A percentile compares a stretch with the other conserved stretches of the same genome.
phyloP scores from a whole-genome alignment of 2,113 vertebrate species.

The Bagarius yarrelli region DNA sequence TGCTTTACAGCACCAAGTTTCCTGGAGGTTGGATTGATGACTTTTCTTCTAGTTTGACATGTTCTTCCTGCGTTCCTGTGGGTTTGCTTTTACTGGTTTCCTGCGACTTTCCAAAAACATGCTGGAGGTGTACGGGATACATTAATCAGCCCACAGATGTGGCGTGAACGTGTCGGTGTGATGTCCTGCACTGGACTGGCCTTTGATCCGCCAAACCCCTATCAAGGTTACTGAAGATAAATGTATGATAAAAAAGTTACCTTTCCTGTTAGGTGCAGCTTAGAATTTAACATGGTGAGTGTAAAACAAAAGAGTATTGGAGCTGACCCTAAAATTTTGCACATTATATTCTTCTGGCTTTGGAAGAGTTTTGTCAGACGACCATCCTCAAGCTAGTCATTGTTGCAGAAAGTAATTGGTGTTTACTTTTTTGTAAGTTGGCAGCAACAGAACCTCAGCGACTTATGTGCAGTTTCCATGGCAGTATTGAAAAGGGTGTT shows the following conservation, averaged over 20 bases:
- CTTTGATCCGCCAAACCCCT: background rate
- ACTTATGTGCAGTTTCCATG: constrained; percentile 20
- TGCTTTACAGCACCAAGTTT: background rate
- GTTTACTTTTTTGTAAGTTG: constrained; percentile 16
- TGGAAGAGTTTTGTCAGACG: background rate
- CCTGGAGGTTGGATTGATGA: too few relatives aligned
- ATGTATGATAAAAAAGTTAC: background rate
- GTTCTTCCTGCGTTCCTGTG: background rate
- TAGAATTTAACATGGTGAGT: background rate
- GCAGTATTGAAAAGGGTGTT: background rate
- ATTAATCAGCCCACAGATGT: background rate
- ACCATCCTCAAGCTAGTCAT: background rate
- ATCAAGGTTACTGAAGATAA: background rate
- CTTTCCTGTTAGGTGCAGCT: background rate
- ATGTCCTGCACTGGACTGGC: background rate
- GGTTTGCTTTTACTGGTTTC: background rate
- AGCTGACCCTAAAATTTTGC: background rate
- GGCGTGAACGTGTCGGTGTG: background rate
- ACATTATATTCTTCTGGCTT: background rate
- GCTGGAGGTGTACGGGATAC: background rate
- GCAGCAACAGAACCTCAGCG: background rate
- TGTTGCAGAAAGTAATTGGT: constrained; percentile 21
- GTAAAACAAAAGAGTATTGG: background rate
- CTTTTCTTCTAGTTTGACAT: background rate
- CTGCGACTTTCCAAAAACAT: background rate